Base-by-base conservation (phyloP, 2,888 invertebrate species). In the Metopia argyrocephala region DNA sequence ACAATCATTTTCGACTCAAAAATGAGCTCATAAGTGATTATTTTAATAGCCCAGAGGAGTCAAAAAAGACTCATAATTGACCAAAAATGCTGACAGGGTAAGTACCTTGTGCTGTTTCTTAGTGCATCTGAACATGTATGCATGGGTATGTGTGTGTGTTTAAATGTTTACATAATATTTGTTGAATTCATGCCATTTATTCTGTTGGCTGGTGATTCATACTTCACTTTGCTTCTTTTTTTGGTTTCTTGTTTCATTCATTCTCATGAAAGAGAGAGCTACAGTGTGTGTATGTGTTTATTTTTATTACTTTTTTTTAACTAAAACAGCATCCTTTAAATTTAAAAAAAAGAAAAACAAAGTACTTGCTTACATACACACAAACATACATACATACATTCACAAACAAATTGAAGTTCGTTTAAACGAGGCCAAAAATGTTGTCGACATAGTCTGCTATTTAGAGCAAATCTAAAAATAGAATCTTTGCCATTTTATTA, bases 391-490 rank as follows among this genome's bases (percentile, higher is more conserved):
- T 6, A 28, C 23, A 15, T 0, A 21, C 52, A 15, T 12, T n/a
- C 27, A 62, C 3, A n/a, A 15, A 57, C 6, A 54, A 59, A 45
- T 68, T 68, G 46, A 61, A 61, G 59, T 66, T 78, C 59, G 52
- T 27, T 27, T 31, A 21, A 74, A 52, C 18, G 54, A 62, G 25
- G 25, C n/a, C 71, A 25, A 31, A 18, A 7, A 46, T 59, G 31
- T 46, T 25, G 27, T 70, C 70, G 68, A 48, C 61, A 25, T 23
- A 62, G 76, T 61, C 46, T 46, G 66, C 48, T 78, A 78, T 78
- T 54, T 78, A 56, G 71, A 68, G 61, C 78, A 78, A 66, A 15
- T 73, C 78, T 78, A 78, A 78, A 78, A 78, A 78, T 66, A 78
- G 71, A 68, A 20, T 73, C 70, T 64, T 79, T 59, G 71, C 70